Percentiles rank a stretch among this genome's conserved stretches.
These are phyloP conservation scores for Junonia oenone DNA, from an alignment of 2,888 invertebrate species.

Conservation along the genomic window DNA sequence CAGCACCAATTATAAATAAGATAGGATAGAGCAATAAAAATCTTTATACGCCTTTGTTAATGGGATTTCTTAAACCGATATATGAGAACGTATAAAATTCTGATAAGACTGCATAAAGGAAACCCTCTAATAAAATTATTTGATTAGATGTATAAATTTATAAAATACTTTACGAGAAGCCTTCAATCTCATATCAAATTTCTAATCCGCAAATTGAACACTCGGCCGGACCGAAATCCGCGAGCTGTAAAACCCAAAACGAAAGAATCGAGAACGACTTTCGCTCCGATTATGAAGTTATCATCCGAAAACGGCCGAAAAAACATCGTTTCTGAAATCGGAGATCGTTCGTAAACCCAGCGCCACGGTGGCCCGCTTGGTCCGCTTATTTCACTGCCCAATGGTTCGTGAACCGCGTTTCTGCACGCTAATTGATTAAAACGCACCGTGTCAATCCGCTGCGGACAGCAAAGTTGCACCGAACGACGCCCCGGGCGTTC, in stretches of 20 bases:
- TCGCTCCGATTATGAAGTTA: constrained; percentile 58
- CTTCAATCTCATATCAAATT: constrained; percentile 35
- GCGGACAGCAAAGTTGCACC: constrained; percentile 48
- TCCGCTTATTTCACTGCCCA: constrained; percentile 73
- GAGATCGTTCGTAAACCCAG: constrained; percentile 55
- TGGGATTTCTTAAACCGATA: not conserved
- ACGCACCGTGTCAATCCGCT: constrained; percentile 70
- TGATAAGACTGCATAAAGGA: not conserved
- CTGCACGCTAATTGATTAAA: constrained; percentile 76
- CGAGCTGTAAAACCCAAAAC: constrained; percentile 34
- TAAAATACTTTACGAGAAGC: constrained; percentile 15
- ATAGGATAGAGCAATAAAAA: not conserved
- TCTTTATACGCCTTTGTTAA: not conserved
- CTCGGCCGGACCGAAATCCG: constrained; percentile 22
- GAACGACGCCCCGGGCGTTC: constrained; percentile 35
- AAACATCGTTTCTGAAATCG: constrained; percentile 53
- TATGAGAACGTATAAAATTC: not conserved
- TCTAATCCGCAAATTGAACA: constrained; percentile 36
- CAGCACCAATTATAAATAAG: not conserved
- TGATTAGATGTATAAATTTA: not conserved
- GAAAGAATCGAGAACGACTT: constrained; percentile 34
- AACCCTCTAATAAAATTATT: not conserved
- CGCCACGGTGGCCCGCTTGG: constrained; percentile 57
- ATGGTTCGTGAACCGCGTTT: constrained; percentile 60
- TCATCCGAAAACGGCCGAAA: constrained; percentile 37